Conservation (phyloP, 2,797 vertebrate species). For the Coracias cyanogaster region DNA sequence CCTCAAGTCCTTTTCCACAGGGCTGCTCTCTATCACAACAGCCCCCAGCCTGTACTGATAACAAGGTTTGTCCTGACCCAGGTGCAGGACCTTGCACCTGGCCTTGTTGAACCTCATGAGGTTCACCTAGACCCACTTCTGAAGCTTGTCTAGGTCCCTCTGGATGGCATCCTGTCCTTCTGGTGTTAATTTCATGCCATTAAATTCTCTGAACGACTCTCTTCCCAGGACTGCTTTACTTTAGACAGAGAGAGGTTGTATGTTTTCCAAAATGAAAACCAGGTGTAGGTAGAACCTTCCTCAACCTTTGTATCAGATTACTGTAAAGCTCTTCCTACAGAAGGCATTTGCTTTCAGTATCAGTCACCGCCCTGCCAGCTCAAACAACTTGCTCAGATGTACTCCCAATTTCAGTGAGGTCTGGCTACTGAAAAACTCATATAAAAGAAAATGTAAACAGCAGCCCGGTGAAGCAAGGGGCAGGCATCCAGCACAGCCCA, state of each 20-base stretch:
- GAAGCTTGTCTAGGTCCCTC: too few species aligned
- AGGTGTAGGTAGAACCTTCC: background rate
- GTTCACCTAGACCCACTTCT: too few species aligned
- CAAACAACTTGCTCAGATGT: background rate
- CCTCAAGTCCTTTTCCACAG: too few species aligned
- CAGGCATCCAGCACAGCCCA: background rate
- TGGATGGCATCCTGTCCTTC: too few species aligned
- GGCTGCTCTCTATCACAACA: too few species aligned
- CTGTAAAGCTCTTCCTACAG: background rate
- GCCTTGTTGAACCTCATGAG: too few species aligned
- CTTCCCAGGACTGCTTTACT: background rate
- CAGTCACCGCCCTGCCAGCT: background rate
- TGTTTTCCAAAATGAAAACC: background rate
- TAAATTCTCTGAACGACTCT: background rate
- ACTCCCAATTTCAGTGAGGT: background rate
- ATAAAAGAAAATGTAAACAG: background rate
- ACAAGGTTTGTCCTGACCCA: too few species aligned
- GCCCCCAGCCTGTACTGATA: too few species aligned
- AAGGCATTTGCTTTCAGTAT: background rate
- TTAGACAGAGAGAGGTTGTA: background rate
- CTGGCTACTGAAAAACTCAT: background rate
- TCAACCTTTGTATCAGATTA: background rate
- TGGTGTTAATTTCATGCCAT: background rate
- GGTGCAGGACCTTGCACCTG: too few species aligned
- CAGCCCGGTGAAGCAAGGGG: background rate